Conservation (phyloP, 2,797 vertebrate species). For the Mormyrops boulengeri region DNA sequence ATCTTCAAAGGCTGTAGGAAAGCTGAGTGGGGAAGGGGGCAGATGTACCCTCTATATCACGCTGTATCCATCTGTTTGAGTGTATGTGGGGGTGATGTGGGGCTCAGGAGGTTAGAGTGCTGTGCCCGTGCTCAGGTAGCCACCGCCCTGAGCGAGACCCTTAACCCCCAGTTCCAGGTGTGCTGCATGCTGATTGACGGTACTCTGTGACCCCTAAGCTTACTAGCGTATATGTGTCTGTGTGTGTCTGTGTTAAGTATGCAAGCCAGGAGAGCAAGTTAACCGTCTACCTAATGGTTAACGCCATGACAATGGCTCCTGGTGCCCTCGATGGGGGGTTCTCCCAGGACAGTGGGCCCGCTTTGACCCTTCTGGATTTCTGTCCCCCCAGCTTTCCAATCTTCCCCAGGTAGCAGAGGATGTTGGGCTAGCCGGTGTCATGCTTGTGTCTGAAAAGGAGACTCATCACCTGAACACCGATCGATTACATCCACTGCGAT, state of each 20-base stretch:
- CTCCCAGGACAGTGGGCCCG: not conserved
- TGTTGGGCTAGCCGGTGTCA: no score
- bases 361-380: not conserved
- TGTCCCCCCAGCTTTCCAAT: not conserved
- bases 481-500: not conserved
- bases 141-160: not conserved
- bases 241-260: not conserved
- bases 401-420: no score
- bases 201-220: not conserved
- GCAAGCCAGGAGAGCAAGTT: not conserved
- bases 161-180: not conserved
- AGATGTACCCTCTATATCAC: not conserved
- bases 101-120: not conserved
- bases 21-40: constrained; percentile 31
- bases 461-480: not conserved
- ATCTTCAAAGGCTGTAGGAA: constrained; percentile 38
- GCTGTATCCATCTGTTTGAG: constrained; percentile 1
- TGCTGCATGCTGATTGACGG: not conserved
- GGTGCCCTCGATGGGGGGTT: not conserved
- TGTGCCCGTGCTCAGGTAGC: not conserved
- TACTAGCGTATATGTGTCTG: not conserved
- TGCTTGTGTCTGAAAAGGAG: not conserved
- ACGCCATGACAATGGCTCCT: not conserved
- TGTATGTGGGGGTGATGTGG: not conserved
- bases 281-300: not conserved